phyloP scores from a whole-genome alignment of 2,797 vertebrate species.

The Falco novaeseelandiae region DNA sequence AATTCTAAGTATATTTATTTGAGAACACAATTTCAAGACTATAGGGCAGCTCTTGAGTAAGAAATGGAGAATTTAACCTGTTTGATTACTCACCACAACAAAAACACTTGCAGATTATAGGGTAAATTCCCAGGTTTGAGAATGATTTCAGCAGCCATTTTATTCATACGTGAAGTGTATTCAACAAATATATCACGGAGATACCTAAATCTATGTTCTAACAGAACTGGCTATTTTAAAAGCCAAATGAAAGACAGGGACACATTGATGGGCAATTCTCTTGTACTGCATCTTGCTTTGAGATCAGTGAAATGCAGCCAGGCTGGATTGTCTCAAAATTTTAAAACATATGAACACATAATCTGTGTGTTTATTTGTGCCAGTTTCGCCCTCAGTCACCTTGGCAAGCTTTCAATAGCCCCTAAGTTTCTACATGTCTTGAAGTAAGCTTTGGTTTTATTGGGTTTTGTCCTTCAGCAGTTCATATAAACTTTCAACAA shows the following conservation, averaged over 20 bases:
- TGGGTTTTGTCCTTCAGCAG: neutral
- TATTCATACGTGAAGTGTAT: neutral
- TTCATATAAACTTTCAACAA: neutral
- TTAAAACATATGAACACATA: neutral
- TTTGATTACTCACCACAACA: neutral
- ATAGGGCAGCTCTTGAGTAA: neutral
- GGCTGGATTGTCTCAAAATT: neutral
- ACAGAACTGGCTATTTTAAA: neutral
- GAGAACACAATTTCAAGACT: neutral
- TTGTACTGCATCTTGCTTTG: neutral
- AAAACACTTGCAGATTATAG: neutral
- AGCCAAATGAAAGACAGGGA: neutral
- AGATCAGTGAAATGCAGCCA: neutral
- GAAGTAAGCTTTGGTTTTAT: neutral
- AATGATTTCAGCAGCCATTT: neutral
- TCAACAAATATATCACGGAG: neutral
- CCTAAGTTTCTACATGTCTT: neutral
- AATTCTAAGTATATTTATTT: neutral
- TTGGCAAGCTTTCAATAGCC: neutral
- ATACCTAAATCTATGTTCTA: neutral
- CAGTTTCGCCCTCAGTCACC: neutral
- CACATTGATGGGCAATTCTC: neutral
- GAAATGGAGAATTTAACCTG: neutral
- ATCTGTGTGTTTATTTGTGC: neutral
- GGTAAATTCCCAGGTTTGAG: neutral